Base-by-base conservation (phyloP, 2,888 invertebrate genomes). In the Theodoxus fluviatilis region DNA sequence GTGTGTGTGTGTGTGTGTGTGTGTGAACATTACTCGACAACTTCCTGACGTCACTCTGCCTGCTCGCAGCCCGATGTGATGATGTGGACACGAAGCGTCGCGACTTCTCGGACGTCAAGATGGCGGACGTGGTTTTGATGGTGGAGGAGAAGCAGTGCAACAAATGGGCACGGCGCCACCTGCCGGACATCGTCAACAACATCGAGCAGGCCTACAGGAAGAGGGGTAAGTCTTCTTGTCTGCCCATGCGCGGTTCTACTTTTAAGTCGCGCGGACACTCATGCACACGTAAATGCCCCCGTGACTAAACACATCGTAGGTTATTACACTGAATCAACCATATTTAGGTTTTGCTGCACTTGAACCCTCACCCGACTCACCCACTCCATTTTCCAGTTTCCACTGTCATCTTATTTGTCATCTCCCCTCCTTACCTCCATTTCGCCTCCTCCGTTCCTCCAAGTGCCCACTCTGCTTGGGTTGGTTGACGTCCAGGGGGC, bases 101-200 rank as follows among this genome's bases (percentile, higher is more conserved):
- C 37, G 33, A 31, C 25, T 35, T 69, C 28, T 52, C 69, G 28
- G 49, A 38, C 1, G 47, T 9, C 12, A 2, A 33, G 22, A 31
- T 18, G 7, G 37, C 94, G 1, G 96, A 96, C 82, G 89, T 96
- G 70, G 89, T 96, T 0, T 89, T 96, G 69, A 90, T 93, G 0
- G 90, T 95, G 12, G 95, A 96, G 83, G 94, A 95, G 1, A 93
- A 93, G 78, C 88, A 90, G 4, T 96, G 96, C 86, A 96, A 96
- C 88, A 89, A 89, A 74, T 91, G 92, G 77, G 85, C 94, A 0
- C 89, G 79, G 37, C 69, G 77, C 70, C 80, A 83, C 47, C 79
- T 87, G 3, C 76, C 77, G 35, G 72, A 74, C 7, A 68, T 86
- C 7, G 83, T 82, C 15, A 75, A 80, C 6, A 71, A 80, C 18